Conservation (phyloP, 2,888 invertebrate genomes). For the Drosophila parthenogenetica region DNA sequence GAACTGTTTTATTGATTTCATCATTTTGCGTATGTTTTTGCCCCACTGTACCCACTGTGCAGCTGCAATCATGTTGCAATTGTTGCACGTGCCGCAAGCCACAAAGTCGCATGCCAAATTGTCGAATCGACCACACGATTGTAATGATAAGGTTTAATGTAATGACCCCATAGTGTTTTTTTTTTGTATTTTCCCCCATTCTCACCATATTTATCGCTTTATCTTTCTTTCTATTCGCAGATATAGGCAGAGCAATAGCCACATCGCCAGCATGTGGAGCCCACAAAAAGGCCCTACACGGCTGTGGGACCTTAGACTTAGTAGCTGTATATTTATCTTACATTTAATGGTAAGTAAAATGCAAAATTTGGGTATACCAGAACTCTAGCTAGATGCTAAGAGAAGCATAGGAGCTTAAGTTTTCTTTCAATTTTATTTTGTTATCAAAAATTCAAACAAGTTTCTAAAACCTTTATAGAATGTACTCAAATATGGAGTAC, state of each 20-base stretch:
- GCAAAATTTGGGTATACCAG: not conserved
- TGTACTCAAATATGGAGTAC: too few relatives aligned
- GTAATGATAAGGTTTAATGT: conserved; percentile 4
- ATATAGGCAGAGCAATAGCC: conserved; percentile 75
- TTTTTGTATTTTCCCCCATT: not conserved
- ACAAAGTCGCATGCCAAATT: conserved; percentile 9
- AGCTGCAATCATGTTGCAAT: conserved; percentile 7
- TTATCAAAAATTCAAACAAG: too few relatives aligned
- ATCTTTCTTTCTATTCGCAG: conserved; percentile 68
- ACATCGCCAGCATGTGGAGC: conserved; percentile 85
- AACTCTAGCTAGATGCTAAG: too few relatives aligned
- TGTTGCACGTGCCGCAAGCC: conserved; percentile 22
- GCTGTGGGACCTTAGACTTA: conserved; percentile 85
- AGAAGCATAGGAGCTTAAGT: too few relatives aligned
- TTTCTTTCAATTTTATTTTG: too few relatives aligned
- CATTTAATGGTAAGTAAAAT: conserved; percentile 84
- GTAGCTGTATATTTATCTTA: conserved; percentile 85
- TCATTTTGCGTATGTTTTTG: not conserved
- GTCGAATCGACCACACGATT: not conserved
- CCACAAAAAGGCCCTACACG: conserved; percentile 86
- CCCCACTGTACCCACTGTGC: conserved; percentile 25
- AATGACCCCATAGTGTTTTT: not conserved
- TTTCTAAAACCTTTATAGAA: too few relatives aligned
- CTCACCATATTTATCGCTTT: not conserved
- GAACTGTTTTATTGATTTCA: not conserved